Evolutionary conservation across 2,797 vertebrate genomes (phyloP), one percentile per base, ranked within the genome.

Genomic region (Bufotes viridis): DNA sequence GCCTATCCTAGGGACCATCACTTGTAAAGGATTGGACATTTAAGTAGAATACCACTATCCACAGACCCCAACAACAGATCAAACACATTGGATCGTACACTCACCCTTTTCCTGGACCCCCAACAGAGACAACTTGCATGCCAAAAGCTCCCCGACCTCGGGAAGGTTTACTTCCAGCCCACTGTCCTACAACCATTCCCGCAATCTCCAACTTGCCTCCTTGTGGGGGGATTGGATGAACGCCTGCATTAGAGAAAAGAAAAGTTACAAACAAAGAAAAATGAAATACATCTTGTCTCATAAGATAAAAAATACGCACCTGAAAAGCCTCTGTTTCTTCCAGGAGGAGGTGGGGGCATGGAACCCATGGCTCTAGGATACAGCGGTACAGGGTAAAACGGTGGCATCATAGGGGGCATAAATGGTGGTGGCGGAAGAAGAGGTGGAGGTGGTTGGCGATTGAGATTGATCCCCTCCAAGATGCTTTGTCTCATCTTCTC

Each of bases 401-500:
- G 94, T 89, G 96, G 93, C 95, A 97, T 96, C 20, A 97, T 95
- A 57, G 96, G 95, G n/a, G 97, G 92, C 91, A 97, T 97, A 86
- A 96, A 95, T 20, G 97, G 96, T 29, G 96, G 96, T n/a, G 97
- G 97, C 74, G 97, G 94, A 84, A 96, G 95, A 26, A 96, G 96
- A 7, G 96, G 97, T 18, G 95, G 96, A 6, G 96, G 96, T 78
- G 96, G 96, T 70, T 96, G 96, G 58, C 96, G 96, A 42, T 96
- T 97, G 74, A 97, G 92, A 92, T 96, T 97, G 91, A 97, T 96
- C 92, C 97, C 97, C 92, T 98, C 97, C 2, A 98, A 94, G 90
- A 98, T 98, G 76, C 97, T 97, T 93, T 97, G 97, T 76, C 97
- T 96, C 97, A 98, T 98, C 94, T 97, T 98, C 92, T 98, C 97